phyloP scores from a whole-genome alignment of 2,797 vertebrate genomes.

The Crocodylus rhombifer region DNA sequence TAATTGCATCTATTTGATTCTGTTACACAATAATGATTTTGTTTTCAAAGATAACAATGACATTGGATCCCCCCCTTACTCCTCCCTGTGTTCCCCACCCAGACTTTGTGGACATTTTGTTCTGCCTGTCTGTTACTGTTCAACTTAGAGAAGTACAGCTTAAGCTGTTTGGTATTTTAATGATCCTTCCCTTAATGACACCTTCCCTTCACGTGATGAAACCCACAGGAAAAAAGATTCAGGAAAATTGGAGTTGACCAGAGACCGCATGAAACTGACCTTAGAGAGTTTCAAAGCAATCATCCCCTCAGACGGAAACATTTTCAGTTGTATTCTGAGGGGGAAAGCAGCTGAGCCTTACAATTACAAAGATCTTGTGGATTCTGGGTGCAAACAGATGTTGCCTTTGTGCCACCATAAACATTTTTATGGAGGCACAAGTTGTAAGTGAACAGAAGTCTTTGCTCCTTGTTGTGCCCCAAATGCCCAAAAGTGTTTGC shows the following conservation, averaged over 20 bases:
- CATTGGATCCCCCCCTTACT: neutral
- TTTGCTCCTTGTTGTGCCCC: no score
- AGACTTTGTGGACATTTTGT: neutral
- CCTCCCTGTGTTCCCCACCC: neutral
- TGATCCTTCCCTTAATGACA: rapidly evolving
- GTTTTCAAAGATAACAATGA: neutral
- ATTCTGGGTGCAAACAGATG: neutral
- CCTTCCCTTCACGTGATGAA: neutral
- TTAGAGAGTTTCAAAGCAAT: neutral
- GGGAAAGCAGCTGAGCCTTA: neutral
- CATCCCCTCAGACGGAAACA: neutral
- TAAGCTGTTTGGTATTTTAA: neutral
- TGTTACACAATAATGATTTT: neutral
- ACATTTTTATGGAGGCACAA: no score
- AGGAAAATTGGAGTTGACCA: neutral
- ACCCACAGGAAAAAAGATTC: neutral
- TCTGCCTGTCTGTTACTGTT: neutral
- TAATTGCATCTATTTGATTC: neutral
- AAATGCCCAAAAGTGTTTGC: no score
- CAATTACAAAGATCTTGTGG: neutral
- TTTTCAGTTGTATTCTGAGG: neutral
- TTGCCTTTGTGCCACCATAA: no score
- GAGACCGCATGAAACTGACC: neutral
- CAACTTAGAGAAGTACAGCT: neutral
- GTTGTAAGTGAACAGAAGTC: no score